Evolutionary conservation across 2,888 invertebrate genomes (phyloP).

Genomic region (Calameuta filiformis): DNA sequence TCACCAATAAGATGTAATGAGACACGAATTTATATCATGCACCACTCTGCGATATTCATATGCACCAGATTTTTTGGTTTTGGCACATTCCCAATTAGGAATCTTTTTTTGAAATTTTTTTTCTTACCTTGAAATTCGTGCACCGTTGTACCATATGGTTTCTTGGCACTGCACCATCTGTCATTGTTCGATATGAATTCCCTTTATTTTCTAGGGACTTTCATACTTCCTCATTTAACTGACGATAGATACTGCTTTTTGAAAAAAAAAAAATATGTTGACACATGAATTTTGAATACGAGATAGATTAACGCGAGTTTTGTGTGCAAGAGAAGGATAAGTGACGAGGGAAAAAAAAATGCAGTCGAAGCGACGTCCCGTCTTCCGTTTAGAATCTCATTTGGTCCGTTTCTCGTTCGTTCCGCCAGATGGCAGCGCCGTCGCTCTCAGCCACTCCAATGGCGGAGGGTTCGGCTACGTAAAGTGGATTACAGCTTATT

Average conservation of each 20-base stretch:
- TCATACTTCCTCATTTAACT: background rate
- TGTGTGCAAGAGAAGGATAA: background rate
- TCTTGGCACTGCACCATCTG: background rate
- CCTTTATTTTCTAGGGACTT: background rate
- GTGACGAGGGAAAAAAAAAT: background rate
- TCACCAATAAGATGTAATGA: background rate
- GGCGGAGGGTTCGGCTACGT: constrained; percentile 15
- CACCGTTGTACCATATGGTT: background rate
- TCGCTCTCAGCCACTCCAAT: background rate
- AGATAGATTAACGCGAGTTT: background rate
- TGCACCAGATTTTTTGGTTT: background rate
- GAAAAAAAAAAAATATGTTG: background rate
- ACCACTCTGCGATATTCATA: background rate
- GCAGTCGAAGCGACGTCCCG: background rate
- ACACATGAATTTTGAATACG: background rate
- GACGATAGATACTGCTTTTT: background rate
- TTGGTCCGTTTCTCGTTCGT: background rate
- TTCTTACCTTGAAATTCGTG: background rate
- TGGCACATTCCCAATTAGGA: background rate
- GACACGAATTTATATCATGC: background rate
- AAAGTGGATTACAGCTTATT: constrained; percentile 29
- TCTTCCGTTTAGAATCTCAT: background rate
- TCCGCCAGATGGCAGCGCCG: background rate
- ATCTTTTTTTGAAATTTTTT: background rate
- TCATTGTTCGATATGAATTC: background rate